Base-by-base conservation (phyloP, 2,113 vertebrate species). In the Pholis gunnellus region DNA sequence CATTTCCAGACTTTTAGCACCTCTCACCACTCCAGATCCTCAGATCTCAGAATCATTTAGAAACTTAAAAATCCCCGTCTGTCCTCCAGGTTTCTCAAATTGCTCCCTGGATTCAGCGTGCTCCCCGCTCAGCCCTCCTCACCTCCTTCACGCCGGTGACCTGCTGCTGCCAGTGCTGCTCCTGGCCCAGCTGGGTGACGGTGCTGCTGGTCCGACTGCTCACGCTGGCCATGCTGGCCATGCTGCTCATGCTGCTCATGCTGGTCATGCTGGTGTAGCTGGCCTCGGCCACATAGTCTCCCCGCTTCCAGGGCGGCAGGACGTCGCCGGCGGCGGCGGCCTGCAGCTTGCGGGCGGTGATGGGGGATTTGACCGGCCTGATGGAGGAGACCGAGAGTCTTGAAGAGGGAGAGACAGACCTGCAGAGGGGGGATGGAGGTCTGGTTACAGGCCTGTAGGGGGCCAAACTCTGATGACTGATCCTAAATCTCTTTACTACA, bases 221-320 rank as follows among this genome's bases (percentile, higher is more conserved):
- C 34, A 34, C 96, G 95, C 69, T 94, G 94, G 8, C 59, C n/a
- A 63, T 31, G 8, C 66, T 64, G 17, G 94, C 68, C 1, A 93
- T 92, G 6, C 34, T 34, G 34, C 5, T 34, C 34, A 34, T 96
- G 95, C 69, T 94, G 94, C 8, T 67, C n/a, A 63, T 31, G 8
- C 66, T 64, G 17, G 94, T 69, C 1, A 93, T 94, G 34, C 94
- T 93, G 63, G 93, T 92, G 40, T 44, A 44, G 40, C 65, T 93
- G 94, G 38, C 25, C 90, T 97, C 97, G 0, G 90, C 88, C 85
- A 94, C 4, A 1, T 95, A 97, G 72, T 93, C 96, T 85, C 95
- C 97, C 72, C 96, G 96, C 86, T 96, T 99, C 98, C 98, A 99
- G 61, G 98, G 98, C 6, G 98, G 98, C 80, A 94, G 95, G 36